A percentile compares a stretch with the other conserved stretches of the same genome.
Conservation (phyloP, 1,140 invertebrate species). For the Drosophila saltans region DNA sequence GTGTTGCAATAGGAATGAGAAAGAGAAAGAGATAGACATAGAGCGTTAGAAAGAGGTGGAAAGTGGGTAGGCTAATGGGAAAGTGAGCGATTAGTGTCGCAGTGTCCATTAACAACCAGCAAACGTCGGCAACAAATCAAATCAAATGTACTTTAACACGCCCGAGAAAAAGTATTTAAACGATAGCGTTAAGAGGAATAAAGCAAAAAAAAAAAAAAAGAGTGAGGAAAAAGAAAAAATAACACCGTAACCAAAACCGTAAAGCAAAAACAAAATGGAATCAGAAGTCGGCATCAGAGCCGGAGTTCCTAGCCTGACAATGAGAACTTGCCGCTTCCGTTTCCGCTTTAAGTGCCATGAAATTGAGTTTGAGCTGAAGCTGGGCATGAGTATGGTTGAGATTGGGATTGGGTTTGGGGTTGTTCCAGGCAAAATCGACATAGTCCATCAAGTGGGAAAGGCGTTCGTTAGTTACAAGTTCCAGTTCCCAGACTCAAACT, state of each 20-base stretch:
- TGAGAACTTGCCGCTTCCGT: conserved; percentile 73
- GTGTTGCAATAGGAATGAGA: background rate
- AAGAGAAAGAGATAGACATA: background rate
- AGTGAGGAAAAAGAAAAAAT: background rate
- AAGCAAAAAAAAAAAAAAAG: conserved; percentile 29
- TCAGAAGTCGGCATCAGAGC: conserved; percentile 50
- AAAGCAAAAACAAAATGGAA: conserved; percentile 50
- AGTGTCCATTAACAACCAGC: conserved; percentile 73
- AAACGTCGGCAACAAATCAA: conserved; percentile 76
- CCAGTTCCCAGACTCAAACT: conserved; percentile 36
- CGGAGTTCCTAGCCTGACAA: conserved; percentile 64
- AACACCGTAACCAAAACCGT: conserved; percentile 17
- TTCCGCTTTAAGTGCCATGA: conserved; percentile 64
- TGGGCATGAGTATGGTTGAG: background rate
- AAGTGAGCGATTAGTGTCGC: conserved; percentile 80
- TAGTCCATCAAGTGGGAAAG: conserved; percentile 61
- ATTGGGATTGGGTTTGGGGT: background rate
- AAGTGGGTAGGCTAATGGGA: conserved; percentile 16
- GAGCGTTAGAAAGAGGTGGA: background rate
- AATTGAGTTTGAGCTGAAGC: conserved; percentile 44
- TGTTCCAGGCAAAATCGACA: conserved; percentile 28
- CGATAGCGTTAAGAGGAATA: conserved; percentile 54
- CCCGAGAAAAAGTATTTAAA: conserved; percentile 73
- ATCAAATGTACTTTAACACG: conserved; percentile 81
- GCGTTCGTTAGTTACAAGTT: conserved; percentile 58